These are phyloP conservation scores for Zoroaster sp. DNA, from an alignment of 53 echinoderm and acorn worm genomes.

Conservation along the genomic window DNA sequence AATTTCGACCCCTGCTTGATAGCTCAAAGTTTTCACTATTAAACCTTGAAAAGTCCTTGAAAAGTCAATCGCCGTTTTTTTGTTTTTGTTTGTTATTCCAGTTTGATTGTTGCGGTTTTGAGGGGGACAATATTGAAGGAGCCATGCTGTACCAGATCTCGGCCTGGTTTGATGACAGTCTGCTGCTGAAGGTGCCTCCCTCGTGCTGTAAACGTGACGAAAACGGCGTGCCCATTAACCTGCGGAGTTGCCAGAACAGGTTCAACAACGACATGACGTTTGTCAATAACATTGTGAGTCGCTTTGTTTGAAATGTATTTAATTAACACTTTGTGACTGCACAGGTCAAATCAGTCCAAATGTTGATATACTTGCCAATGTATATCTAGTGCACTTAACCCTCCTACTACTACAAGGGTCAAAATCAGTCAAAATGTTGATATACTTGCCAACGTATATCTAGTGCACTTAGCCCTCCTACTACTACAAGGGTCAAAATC, in stretches of 20 bases:
- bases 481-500: too few relatives aligned
- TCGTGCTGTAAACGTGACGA: constrained; percentile 58
- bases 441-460: too few relatives aligned
- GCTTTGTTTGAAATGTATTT: neutral
- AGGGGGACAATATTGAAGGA: constrained; percentile 40
- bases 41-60: too few relatives aligned
- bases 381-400: too few relatives aligned
- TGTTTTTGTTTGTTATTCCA: neutral
- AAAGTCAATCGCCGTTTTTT: neutral
- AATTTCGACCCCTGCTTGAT: too few relatives aligned
- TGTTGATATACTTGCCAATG: too few relatives aligned
- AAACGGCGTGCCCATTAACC: neutral
- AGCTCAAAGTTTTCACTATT: too few relatives aligned
- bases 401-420: too few relatives aligned
- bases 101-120: constrained; percentile 84
- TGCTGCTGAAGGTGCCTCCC: constrained; percentile 20
- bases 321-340: neutral
- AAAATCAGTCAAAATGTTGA: too few relatives aligned
- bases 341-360: neutral
- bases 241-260: constrained; percentile 17
- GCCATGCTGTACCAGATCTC: constrained; percentile 21
- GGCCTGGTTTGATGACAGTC: constrained; percentile 28
- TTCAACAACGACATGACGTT: neutral
- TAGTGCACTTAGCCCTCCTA: too few relatives aligned
- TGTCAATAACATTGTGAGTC: constrained; percentile 62